phyloP scores from a whole-genome alignment of 2,888 invertebrate genomes.

The Yponomeuta malinellus region DNA sequence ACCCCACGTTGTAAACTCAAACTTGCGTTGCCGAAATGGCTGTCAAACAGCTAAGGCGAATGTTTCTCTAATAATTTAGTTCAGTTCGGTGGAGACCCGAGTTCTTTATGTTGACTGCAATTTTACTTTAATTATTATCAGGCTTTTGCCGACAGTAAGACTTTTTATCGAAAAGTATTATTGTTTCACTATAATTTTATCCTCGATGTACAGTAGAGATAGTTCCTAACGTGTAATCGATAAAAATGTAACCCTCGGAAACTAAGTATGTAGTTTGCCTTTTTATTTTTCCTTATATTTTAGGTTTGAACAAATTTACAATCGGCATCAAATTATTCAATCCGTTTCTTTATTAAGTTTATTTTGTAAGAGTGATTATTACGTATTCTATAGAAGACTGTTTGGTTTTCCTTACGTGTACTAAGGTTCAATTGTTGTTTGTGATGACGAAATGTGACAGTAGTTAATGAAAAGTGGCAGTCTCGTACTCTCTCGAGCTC shows the following conservation, averaged over 20 bases:
- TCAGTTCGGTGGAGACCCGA: background rate
- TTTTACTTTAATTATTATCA: slow-evolving; percentile 1
- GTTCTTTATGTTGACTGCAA: slow-evolving; percentile 7
- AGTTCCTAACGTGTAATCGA: slow-evolving; percentile 73
- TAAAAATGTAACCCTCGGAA: slow-evolving; percentile 65
- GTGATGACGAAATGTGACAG: slow-evolving; percentile 5
- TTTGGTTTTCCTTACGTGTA: slow-evolving; percentile 34
- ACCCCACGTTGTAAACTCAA: slow-evolving; percentile 9
- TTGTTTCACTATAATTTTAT: slow-evolving; percentile 51
- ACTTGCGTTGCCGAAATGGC: background rate
- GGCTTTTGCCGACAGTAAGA: background rate
- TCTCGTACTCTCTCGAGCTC: background rate
- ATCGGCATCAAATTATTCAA: slow-evolving; percentile 23
- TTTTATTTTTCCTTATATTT: slow-evolving; percentile 48
- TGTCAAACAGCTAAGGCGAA: slow-evolving; percentile 4
- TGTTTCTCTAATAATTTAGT: background rate
- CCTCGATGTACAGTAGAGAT: slow-evolving; percentile 66
- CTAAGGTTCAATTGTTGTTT: slow-evolving; percentile 9
- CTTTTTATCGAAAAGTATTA: slow-evolving; percentile 31
- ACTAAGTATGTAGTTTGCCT: slow-evolving; percentile 50
- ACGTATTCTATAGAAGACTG: slow-evolving; percentile 67
- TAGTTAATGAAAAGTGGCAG: background rate
- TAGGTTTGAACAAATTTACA: slow-evolving; percentile 55
- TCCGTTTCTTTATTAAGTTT: slow-evolving; percentile 28
- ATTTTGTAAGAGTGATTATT: slow-evolving; percentile 24